A percentile compares a stretch with the other conserved stretches of the same genome.
Conservation (phyloP, 2,113 vertebrate genomes). For the Paradoxurus hermaphroditus region DNA sequence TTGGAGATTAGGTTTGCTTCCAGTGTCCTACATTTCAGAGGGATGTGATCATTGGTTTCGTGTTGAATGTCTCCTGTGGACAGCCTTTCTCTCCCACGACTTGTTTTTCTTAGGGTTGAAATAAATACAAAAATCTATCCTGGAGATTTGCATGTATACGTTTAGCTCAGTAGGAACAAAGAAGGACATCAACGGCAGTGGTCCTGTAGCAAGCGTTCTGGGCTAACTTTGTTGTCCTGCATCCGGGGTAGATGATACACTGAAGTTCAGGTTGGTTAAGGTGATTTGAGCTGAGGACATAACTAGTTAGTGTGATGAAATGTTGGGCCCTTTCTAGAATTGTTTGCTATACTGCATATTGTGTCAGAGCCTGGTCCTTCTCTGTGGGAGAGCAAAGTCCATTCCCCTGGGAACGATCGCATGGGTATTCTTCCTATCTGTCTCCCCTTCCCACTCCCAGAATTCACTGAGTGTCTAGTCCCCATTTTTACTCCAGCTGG, state of each 20-base stretch:
- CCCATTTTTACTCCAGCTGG: not conserved
- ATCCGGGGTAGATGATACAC: not conserved
- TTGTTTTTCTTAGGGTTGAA: conserved; percentile 11
- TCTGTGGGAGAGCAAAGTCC: not conserved
- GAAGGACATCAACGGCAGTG: not conserved
- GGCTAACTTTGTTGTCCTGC: not conserved
- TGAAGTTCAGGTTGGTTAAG: not conserved
- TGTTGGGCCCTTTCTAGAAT: not conserved
- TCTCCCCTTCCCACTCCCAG: not conserved
- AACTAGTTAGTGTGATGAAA: not conserved
- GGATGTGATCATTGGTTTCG: conserved; percentile 72
- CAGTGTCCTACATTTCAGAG: conserved; percentile 84
- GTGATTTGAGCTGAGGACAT: not conserved
- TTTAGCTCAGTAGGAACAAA: not conserved
- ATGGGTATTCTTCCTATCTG: not conserved
- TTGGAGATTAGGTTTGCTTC: conserved; percentile 84
- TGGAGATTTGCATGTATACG: not conserved
- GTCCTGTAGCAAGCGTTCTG: not conserved
- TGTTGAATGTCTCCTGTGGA: conserved; percentile 60
- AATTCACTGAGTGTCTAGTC: not conserved
- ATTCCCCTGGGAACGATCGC: not conserved
- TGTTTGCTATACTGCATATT: not conserved
- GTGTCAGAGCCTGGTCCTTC: not conserved
- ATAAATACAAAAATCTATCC: conserved; percentile 39
- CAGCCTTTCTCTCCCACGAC: not conserved